Evolutionary conservation across 2,113 vertebrate species (phyloP), one percentile per base, ranked within the genome.

Genomic region (Oryzias melastigma): DNA sequence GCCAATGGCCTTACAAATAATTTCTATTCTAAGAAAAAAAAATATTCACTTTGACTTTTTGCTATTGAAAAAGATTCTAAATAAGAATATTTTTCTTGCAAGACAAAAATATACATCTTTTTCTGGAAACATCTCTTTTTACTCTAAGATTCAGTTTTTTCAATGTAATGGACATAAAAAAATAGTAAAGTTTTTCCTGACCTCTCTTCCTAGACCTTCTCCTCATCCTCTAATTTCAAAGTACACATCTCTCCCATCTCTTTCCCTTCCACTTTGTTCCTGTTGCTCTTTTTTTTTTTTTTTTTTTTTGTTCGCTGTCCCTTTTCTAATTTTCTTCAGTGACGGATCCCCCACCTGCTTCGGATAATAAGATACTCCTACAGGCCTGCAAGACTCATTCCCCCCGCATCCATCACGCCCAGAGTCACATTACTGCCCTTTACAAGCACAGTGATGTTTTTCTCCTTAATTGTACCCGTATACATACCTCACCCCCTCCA

Each of bases 351-450:
- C 84, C 77, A 71, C 81, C 78, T 78, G 76, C 73, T 68, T 81
- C 67, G 78, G 82, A 90, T 91, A 91, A 91, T 91, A 89, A 91
- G 90, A 84, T 84, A 85, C 87, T 85, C 73, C 73, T 66, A 83
- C 70, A 64, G 87, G 81, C 87, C 80, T 83, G 72, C 59, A 18
- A 88, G 85, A 83, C 85, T 88, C 84, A 82, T 89, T 83, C 77
- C 78, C 79, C 59, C 70, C 73, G 78, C 87, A 91, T 91, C 87
- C 78, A 90, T 91, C 89, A 91, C 78, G 69, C 80, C 62, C 61
- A 27, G 66, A 87, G 84, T 87, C 88, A 86, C 85, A 87, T 89
- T 89, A 91, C 82, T 85, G 86, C 69, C 81, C 85, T 90, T 86
- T 87, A 88, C 90, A 85, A 88, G 85, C 71, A 79, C 77, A 71